phyloP scores from a whole-genome alignment of 2,113 vertebrate genomes.

The Oostethus manadensis region DNA sequence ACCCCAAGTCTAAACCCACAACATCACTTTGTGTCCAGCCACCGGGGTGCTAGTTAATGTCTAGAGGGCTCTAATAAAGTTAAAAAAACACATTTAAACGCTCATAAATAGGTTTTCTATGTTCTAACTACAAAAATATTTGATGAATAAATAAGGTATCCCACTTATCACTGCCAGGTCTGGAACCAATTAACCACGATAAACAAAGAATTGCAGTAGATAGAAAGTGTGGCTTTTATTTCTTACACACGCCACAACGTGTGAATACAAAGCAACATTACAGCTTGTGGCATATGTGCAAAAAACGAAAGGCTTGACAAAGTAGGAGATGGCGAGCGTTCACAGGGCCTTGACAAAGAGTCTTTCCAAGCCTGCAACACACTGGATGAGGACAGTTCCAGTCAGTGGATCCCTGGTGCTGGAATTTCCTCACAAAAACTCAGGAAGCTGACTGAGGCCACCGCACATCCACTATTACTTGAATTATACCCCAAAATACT shows the following conservation, averaged over 20 bases:
- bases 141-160: too few species aligned
- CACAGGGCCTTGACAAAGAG: slow-evolving; percentile 43
- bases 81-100: too few species aligned
- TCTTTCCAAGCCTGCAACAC: slow-evolving; percentile 46
- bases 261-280: slow-evolving; percentile 28
- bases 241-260: slow-evolving; percentile 13
- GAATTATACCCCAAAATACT: slow-evolving; percentile 31
- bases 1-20: too few species aligned
- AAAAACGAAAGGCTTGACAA: slow-evolving; percentile 23
- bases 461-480: slow-evolving; percentile 55
- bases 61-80: too few species aligned
- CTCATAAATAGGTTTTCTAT: too few species aligned
- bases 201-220: not conserved
- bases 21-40: too few species aligned
- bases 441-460: slow-evolving; percentile 57
- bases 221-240: slow-evolving; percentile 34
- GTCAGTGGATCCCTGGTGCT: slow-evolving; percentile 49
- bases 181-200: too few species aligned
- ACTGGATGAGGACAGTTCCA: slow-evolving; percentile 63
- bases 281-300: slow-evolving; percentile 12
- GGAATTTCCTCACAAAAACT: slow-evolving; percentile 64
- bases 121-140: too few species aligned
- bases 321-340: slow-evolving; percentile 30
- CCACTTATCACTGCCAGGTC: too few species aligned
- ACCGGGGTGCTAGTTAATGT: too few species aligned